phyloP scores from a whole-genome alignment of 1,140 invertebrate species.

The Ostrea denselamellosa region DNA sequence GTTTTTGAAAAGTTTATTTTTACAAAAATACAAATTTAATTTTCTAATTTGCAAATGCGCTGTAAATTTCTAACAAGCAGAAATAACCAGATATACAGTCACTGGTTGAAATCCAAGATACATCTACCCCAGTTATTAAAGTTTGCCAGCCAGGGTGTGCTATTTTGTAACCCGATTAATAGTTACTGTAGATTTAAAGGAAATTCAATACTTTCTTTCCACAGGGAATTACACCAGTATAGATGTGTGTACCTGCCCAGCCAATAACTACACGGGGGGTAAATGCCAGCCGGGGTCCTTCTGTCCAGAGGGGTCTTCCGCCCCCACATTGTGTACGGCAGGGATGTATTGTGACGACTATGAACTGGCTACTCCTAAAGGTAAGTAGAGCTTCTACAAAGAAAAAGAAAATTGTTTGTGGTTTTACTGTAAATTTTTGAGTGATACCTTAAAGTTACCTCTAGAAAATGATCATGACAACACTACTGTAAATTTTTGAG shows the following conservation, averaged over 20 bases:
- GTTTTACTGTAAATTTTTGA: no score
- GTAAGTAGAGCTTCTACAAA: slow-evolving; percentile 49
- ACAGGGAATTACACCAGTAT: slow-evolving; percentile 73
- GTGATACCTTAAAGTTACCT: no score
- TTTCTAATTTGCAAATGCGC: no score
- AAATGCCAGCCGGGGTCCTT: slow-evolving; percentile 74
- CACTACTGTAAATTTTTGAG: no score
- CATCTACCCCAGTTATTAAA: no score
- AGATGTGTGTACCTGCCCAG: slow-evolving; percentile 73
- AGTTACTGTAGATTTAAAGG: not conserved
- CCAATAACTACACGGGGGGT: slow-evolving; percentile 73
- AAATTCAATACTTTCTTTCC: slow-evolving; percentile 12
- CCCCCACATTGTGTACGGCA: slow-evolving; percentile 69
- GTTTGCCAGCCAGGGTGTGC: no score
- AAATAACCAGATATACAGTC: not conserved
- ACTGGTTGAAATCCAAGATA: not conserved
- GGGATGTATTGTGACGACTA: slow-evolving; percentile 74
- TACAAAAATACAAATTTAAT: no score
- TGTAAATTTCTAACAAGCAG: no score
- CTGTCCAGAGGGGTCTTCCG: slow-evolving; percentile 71
- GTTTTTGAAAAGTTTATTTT: no score
- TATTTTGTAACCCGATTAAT: not conserved
- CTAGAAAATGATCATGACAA: no score
- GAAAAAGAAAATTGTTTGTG: not conserved
- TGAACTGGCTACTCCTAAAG: slow-evolving; percentile 68